Percentiles rank a stretch among this genome's conserved stretches.
Evolutionary conservation across 2,113 vertebrate genomes (phyloP).

Genomic region (Coptodon bakossiorum): DNA sequence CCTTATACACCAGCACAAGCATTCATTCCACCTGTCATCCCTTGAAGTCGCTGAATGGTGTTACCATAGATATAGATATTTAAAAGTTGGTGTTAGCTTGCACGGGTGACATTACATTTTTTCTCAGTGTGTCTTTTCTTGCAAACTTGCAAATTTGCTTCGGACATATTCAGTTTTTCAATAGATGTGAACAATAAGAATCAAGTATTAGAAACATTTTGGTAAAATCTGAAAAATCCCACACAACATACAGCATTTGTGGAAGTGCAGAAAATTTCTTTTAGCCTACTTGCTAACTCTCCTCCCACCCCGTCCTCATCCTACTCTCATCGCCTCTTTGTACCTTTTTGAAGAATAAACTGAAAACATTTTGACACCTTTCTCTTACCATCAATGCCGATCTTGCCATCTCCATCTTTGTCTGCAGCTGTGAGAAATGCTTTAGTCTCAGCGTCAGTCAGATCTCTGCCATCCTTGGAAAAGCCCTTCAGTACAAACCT

Average conservation of each 20-base stretch:
- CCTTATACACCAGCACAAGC: not conserved
- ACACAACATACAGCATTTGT: not conserved
- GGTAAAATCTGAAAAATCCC: not conserved
- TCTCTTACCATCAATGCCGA: constrained; percentile 85
- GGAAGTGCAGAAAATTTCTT: not conserved
- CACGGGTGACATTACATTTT: not conserved
- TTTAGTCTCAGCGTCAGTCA: constrained; percentile 86
- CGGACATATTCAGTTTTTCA: not conserved
- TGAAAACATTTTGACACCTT: not conserved
- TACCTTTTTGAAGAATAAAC: not conserved
- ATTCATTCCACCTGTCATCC: not conserved
- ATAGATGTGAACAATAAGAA: rapidly evolving
- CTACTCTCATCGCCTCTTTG: not conserved
- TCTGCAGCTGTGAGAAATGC: constrained; percentile 84
- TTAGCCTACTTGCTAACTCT: not conserved
- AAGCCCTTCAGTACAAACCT: constrained; percentile 89
- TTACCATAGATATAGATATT: not conserved
- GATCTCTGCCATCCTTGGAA: constrained; percentile 79
- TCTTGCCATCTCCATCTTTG: constrained; percentile 95
- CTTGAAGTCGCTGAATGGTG: not conserved
- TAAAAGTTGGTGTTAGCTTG: not conserved
- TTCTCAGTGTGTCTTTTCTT: not conserved
- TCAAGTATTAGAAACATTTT: not conserved
- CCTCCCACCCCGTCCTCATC: not conserved
- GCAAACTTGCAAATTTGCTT: not conserved